Base-by-base conservation (phyloP, 1,140 invertebrate species). In the Tetranychus urticae region DNA sequence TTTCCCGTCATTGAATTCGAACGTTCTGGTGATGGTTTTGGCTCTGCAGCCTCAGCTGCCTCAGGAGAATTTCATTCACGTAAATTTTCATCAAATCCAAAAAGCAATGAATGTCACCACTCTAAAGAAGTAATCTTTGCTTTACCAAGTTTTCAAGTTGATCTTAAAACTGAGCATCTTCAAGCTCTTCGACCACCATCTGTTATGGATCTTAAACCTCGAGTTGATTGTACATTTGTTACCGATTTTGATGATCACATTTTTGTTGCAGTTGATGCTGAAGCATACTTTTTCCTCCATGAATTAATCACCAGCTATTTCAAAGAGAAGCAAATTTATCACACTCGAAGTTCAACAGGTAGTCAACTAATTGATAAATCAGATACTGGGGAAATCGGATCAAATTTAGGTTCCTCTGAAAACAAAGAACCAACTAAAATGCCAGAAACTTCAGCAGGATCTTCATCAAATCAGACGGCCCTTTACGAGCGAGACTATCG, bases 161-260 rank as follows among this genome's bases (percentile, higher is more conserved):
- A 92, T 69, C 78, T 96, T 47, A 88, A 92, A 75, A 93, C 90
- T 2, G 85, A 89, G 70, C 92, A 97, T 73, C 75, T 84, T 54
- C 88, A 91, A 75, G 78, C 78, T 5, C 75, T 78, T 47, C 74
- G 69, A 57, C 80, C 82, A 61, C 84, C 84, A 56, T 35, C 34
- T 34, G 14, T 59, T 14, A 54, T 68, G 85, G 88, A 84, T 70
- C 78, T 80, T 59, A 89, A 88, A 71, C 89, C 90, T 35, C 76
- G 83, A 37, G 88, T 97, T 33, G 85, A 93, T 67, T 94, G 89
- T 75, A 91, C 87, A 72, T 96, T 97, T 72, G 90, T 94, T 37
- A 94, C 91, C 8, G 91, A 97, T 74, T 96, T 97, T 75, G 89
- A 94, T 71, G 90, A 96, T 72, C 92, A 96, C 70, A 97, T 96